Evolutionary conservation across 2,113 vertebrate genomes (phyloP).

Genomic region (Corythoichthys haematopterus): DNA sequence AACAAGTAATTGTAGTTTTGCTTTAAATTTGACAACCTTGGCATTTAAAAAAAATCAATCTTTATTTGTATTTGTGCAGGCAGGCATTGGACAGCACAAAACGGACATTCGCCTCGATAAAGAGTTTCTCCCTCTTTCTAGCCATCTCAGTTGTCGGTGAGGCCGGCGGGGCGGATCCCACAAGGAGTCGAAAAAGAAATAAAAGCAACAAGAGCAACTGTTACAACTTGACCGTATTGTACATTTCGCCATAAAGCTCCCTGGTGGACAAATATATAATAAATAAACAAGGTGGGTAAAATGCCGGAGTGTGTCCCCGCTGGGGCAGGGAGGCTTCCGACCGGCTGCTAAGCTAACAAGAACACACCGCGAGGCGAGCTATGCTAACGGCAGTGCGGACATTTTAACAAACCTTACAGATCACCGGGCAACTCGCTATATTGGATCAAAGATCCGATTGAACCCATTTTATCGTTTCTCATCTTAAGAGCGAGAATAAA

Average conservation of each 20-base stretch:
- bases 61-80: constrained; percentile 29
- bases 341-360: constrained; percentile 24
- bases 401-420: constrained; percentile 30
- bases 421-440: neutral
- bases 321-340: constrained; percentile 4
- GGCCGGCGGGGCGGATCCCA: constrained; percentile 79
- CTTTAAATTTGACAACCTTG: neutral
- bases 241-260: constrained; percentile 50
- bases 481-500: neutral
- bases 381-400: constrained; percentile 51
- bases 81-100: constrained; percentile 40
- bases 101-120: constrained; percentile 68
- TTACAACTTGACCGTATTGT: constrained; percentile 42
- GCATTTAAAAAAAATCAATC: neutral
- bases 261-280: constrained; percentile 56
- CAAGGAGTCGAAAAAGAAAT: constrained; percentile 44
- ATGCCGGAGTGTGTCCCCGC: neutral
- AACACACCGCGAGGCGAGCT: constrained; percentile 35
- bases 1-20: accelerated
- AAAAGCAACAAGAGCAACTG: constrained; percentile 62
- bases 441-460: neutral
- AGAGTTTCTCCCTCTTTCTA: constrained; percentile 58
- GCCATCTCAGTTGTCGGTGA: constrained; percentile 79
- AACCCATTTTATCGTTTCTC: neutral
- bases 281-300: constrained; percentile 66